These are phyloP conservation scores for Acanthosepion esculentum DNA, from an alignment of 2,888 invertebrate species.

Conservation along the genomic window DNA sequence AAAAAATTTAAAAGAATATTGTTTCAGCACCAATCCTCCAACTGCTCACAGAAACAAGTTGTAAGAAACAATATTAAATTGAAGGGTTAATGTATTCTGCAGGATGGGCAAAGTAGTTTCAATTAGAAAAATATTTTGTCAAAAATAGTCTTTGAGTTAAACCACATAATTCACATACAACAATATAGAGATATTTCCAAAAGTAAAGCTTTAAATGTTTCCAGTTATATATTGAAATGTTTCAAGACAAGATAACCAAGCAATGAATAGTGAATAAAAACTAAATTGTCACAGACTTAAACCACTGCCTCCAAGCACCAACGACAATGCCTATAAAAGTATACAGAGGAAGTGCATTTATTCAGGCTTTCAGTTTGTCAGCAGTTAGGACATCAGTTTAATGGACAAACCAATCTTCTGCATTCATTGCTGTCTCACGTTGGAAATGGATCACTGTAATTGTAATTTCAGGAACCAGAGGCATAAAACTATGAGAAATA, in stretches of 20 bases:
- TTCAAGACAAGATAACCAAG: constrained; percentile 33
- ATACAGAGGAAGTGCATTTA: background rate
- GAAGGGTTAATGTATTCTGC: background rate
- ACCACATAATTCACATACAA: constrained; percentile 1
- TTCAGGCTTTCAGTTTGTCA: background rate
- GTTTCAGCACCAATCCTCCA: constrained; percentile 1
- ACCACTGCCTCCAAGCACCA: constrained; percentile 33
- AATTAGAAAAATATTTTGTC: constrained; percentile 33
- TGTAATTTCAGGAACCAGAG: background rate
- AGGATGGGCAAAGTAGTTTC: constrained; percentile 33
- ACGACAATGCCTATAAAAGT: constrained; percentile 20
- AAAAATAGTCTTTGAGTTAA: constrained; percentile 33
- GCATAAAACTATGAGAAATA: background rate
- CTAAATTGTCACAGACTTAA: background rate
- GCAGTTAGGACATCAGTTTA: background rate
- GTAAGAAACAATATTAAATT: background rate
- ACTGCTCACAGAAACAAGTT: constrained; percentile 1
- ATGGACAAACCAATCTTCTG: background rate
- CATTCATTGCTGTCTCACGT: constrained; percentile 22
- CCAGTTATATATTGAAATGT: constrained; percentile 25
- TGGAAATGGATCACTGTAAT: constrained; percentile 20
- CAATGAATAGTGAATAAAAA: constrained; percentile 18
- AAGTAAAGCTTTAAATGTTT: constrained; percentile 33
- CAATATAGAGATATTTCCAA: constrained; percentile 25
- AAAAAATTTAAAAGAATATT: constrained; percentile 1